Conservation (phyloP, 2,888 invertebrate genomes). For the Tribolium freemani region DNA sequence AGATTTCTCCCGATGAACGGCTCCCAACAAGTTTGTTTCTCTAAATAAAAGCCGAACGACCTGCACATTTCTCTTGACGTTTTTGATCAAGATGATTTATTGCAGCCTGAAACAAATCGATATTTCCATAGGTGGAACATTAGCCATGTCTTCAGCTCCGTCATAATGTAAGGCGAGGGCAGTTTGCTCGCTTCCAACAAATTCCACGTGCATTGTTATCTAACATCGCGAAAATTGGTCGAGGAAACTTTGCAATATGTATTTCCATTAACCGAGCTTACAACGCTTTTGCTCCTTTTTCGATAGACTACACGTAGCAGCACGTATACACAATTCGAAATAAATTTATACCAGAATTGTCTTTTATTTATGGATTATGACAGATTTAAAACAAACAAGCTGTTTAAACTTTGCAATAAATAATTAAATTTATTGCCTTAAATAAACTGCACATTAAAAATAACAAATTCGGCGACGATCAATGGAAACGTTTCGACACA, state of each 20-base stretch:
- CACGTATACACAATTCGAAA: not conserved
- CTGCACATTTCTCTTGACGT: constrained; percentile 29
- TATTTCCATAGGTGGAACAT: constrained; percentile 25
- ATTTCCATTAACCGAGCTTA: not conserved
- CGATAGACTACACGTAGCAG: not conserved
- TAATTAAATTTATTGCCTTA: not conserved
- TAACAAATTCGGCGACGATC: no score
- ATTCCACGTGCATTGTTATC: constrained; percentile 10
- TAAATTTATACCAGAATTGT: no score
- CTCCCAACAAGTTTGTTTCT: constrained; percentile 16
- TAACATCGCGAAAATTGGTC: constrained; percentile 1
- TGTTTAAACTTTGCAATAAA: no score
- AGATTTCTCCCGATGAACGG: constrained; percentile 26
- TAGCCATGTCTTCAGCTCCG: constrained; percentile 23
- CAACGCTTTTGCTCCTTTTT: not conserved
- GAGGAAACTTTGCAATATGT: not conserved
- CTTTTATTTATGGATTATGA: no score
- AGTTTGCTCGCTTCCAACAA: not conserved
- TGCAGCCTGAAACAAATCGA: constrained; percentile 24
- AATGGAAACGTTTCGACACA: not conserved
- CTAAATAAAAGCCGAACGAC: constrained; percentile 32
- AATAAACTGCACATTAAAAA: not conserved
- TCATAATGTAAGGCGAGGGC: constrained; percentile 20
- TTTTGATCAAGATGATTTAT: constrained; percentile 36
- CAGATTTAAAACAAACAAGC: no score